phyloP scores from a whole-genome alignment of 2,797 vertebrate genomes.

The Tauraco hartlaubi region DNA sequence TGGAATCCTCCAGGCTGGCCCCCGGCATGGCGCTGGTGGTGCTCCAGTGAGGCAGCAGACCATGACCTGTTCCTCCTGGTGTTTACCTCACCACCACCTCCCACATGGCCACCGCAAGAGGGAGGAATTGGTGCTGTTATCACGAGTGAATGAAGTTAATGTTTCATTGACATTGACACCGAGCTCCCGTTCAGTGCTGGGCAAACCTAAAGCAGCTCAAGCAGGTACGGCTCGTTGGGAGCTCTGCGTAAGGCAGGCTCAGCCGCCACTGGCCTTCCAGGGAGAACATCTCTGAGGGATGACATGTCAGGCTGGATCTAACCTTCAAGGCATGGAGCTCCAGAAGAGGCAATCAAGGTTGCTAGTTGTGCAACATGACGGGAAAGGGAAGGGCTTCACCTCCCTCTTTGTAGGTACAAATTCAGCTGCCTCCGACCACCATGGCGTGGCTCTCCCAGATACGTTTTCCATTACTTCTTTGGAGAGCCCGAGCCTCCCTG shows the following conservation, averaged over 20 bases:
- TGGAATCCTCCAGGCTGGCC: neutral
- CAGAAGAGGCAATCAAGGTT: neutral
- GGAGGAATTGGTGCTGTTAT: neutral
- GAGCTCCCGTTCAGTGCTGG: accelerated
- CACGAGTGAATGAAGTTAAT: neutral
- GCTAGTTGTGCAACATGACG: neutral
- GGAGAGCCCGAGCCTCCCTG: neutral
- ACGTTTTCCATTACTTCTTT: neutral
- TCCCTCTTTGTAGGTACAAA: neutral
- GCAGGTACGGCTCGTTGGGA: neutral
- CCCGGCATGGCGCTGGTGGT: accelerated
- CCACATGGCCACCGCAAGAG: neutral
- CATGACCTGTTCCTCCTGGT: neutral
- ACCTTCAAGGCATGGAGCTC: neutral
- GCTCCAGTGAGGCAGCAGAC: neutral
- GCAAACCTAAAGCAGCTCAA: neutral
- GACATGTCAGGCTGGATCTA: neutral
- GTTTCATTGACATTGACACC: neutral
- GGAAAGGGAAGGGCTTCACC: neutral
- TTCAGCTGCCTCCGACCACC: neutral
- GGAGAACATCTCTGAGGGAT: neutral
- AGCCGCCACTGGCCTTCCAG: neutral
- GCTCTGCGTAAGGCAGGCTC: neutral
- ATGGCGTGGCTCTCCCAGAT: neutral
- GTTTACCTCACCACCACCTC: neutral